phyloP scores from a whole-genome alignment of 2,888 invertebrate species.

The Drosophila meridionalis region DNA sequence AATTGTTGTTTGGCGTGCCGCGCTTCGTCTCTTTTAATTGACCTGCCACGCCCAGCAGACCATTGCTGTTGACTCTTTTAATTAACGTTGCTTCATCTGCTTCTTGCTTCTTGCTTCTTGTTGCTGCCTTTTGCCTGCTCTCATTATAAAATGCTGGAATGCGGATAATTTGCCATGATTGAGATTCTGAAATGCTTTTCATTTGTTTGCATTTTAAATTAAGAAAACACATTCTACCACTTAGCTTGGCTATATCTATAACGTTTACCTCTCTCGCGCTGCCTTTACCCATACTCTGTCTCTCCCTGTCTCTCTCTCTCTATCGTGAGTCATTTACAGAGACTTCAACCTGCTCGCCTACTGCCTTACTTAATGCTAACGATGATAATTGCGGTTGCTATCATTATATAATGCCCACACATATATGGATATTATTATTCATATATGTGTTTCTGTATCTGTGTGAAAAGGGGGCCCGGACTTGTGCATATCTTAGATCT shows the following conservation, averaged over 20 bases:
- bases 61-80: constrained; percentile 56
- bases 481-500: constrained; percentile 15
- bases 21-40: constrained; percentile 45
- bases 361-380: constrained; percentile 56
- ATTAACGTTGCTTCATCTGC: constrained; percentile 51
- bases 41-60: constrained; percentile 28
- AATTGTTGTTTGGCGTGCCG: constrained; percentile 69
- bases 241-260: constrained; percentile 22
- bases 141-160: constrained; percentile 63
- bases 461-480: constrained; percentile 28
- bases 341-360: constrained; percentile 56
- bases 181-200: constrained; percentile 69
- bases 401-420: constrained; percentile 49
- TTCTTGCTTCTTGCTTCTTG: constrained; percentile 11
- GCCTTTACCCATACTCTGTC: not conserved
- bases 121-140: constrained; percentile 47
- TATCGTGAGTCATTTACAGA: constrained; percentile 48
- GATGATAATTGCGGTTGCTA: constrained; percentile 37
- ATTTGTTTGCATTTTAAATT: constrained; percentile 76
- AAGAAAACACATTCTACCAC: constrained; percentile 39
- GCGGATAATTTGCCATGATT: constrained; percentile 78
- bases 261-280: not conserved
- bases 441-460: not conserved
- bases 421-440: not conserved
- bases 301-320: not conserved